Evolutionary conservation across 1,140 invertebrate species (phyloP).

Genomic region (Micrasema minimum): DNA sequence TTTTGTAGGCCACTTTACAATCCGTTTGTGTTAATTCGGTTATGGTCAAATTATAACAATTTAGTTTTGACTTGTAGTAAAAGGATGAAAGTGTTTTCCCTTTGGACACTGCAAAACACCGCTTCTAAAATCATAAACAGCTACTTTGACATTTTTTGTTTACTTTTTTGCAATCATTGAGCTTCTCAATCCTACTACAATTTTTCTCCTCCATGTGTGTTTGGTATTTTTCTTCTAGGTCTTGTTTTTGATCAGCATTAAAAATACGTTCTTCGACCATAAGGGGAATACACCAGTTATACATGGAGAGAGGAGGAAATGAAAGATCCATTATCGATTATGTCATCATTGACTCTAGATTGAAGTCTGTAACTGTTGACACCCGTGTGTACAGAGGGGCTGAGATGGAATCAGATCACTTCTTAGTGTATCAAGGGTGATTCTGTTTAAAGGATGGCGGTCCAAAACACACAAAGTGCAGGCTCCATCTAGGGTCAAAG

Average conservation of each 20-base stretch:
- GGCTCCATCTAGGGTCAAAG: too few species aligned
- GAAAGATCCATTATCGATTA: too few species aligned
- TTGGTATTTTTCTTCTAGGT: conserved; percentile 46
- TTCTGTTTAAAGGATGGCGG: too few species aligned
- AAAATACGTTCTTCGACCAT: conserved; percentile 37
- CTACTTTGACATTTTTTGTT: conserved; percentile 52
- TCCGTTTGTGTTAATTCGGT: conserved; percentile 63
- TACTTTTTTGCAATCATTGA: conserved; percentile 52
- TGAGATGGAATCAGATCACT: too few species aligned
- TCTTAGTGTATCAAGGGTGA: too few species aligned
- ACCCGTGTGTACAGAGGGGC: too few species aligned
- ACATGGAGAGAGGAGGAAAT: too few species aligned
- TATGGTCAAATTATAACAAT: conserved; percentile 51
- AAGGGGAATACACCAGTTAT: neutral
- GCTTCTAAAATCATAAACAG: conserved; percentile 58
- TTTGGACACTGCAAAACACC: conserved; percentile 55
- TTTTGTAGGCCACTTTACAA: conserved; percentile 55
- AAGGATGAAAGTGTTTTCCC: conserved; percentile 55
- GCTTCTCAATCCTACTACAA: conserved; percentile 51
- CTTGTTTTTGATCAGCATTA: conserved; percentile 51
- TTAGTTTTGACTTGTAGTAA: conserved; percentile 61
- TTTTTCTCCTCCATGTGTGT: conserved; percentile 2
- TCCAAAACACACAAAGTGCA: too few species aligned
- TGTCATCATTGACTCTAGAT: too few species aligned
- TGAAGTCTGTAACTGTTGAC: too few species aligned